phyloP scores from a whole-genome alignment of 2,888 invertebrate genomes.

The Lomographa bimaculata region DNA sequence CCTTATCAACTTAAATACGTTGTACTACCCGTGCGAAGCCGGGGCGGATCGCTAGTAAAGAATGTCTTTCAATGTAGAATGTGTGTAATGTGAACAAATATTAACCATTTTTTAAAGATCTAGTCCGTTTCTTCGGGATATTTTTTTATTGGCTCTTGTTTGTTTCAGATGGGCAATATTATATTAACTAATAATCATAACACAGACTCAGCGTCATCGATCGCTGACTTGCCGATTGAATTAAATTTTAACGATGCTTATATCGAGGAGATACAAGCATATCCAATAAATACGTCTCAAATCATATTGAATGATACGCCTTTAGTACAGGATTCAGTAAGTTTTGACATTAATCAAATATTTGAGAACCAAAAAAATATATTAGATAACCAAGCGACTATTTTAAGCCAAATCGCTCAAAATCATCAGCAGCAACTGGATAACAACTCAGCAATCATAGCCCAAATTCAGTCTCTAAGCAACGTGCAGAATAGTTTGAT shows the following conservation, averaged over 20 bases:
- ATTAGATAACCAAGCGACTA: slow-evolving; percentile 11
- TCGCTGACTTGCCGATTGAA: slow-evolving; percentile 3
- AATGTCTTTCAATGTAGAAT: slow-evolving; percentile 1
- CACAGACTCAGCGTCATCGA: slow-evolving; percentile 2
- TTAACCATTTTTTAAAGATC: not conserved
- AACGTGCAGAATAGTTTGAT: slow-evolving; percentile 2
- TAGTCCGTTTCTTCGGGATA: not conserved
- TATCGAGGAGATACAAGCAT: not conserved
- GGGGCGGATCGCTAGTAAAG: no score
- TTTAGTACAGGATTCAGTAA: slow-evolving; percentile 2
- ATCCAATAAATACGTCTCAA: slow-evolving; percentile 1
- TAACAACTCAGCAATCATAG: slow-evolving; percentile 9
- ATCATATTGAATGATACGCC: not conserved
- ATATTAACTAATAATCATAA: slow-evolving; percentile 5
- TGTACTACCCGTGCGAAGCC: no score
- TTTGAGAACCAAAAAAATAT: slow-evolving; percentile 13
- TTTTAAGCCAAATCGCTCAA: slow-evolving; percentile 7
- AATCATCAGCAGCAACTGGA: slow-evolving; percentile 12
- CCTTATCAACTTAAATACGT: no score
- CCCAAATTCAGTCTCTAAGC: slow-evolving; percentile 1
- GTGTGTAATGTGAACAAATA: not conserved
- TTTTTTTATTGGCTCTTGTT: not conserved
- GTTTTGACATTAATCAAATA: slow-evolving; percentile 9
- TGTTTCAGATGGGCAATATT: slow-evolving; percentile 12
- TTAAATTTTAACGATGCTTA: not conserved